Conservation (phyloP, 2,113 vertebrate genomes). For the Cygnus buccinator region DNA sequence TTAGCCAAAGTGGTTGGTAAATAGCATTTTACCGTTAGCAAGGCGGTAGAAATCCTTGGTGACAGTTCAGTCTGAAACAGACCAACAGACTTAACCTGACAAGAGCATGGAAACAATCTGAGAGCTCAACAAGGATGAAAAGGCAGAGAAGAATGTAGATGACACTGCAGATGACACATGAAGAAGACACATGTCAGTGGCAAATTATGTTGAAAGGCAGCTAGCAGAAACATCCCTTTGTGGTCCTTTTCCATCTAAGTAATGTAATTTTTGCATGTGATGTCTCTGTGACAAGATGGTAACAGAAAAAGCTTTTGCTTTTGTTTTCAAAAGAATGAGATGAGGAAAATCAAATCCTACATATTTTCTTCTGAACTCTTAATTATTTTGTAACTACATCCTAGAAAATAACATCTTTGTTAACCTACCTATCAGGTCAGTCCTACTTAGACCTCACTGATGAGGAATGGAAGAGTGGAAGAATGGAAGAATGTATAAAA, state of each 20-base stretch:
- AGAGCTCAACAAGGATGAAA: background rate
- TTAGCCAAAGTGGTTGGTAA: background rate
- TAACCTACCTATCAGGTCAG: background rate
- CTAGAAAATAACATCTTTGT: background rate
- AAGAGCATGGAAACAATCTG: background rate
- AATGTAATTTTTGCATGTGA: background rate
- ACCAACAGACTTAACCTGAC: background rate
- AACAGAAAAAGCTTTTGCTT: background rate
- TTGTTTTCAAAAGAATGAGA: background rate
- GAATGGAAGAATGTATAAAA: background rate
- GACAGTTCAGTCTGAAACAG: background rate
- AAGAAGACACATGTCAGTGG: background rate
- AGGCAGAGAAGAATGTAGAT: background rate
- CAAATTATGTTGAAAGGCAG: background rate
- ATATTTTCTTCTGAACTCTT: background rate
- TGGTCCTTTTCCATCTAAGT: accelerated
- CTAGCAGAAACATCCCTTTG: background rate
- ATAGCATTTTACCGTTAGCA: background rate
- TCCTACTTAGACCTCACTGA: background rate
- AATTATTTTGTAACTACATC: background rate
- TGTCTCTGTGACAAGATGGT: background rate
- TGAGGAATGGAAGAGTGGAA: background rate
- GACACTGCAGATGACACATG: background rate
- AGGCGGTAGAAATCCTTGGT: background rate
- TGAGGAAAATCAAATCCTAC: background rate